Evolutionary conservation across 2,113 vertebrate genomes (phyloP).

Genomic region (Phasianus colchicus): DNA sequence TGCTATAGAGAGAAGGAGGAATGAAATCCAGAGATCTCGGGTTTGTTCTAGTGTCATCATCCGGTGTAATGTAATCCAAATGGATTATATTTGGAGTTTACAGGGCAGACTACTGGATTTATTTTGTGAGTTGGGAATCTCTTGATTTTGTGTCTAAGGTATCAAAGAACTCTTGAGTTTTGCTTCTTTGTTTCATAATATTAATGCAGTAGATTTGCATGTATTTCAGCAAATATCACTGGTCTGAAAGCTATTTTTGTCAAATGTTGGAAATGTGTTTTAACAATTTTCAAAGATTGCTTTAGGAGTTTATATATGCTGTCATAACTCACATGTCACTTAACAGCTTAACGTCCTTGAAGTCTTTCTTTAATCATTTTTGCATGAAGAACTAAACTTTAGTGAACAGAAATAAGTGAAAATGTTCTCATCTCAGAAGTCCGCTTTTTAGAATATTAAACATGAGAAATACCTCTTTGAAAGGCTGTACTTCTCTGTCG

Average conservation of each 20-base stretch:
- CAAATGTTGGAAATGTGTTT: constrained; percentile 54
- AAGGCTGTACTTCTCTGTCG: background rate
- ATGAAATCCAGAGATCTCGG: background rate
- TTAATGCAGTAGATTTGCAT: constrained; percentile 34
- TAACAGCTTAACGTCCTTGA: constrained; percentile 45
- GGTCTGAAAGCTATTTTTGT: constrained; percentile 63
- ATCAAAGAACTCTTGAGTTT: constrained; percentile 10
- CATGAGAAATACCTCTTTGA: background rate
- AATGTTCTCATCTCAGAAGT: constrained; percentile 29
- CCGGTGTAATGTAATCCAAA: rapidly evolving
- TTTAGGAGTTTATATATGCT: constrained; percentile 46
- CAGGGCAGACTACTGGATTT: background rate
- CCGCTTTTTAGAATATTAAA: background rate
- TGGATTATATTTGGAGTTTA: background rate
- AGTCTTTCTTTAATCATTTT: constrained; percentile 31
- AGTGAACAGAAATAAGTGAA: constrained; percentile 12
- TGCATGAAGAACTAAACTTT: constrained; percentile 2
- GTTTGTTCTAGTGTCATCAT: background rate
- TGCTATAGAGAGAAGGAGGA: background rate
- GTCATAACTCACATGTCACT: constrained; percentile 59
- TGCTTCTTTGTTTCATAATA: constrained; percentile 49
- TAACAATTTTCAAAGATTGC: constrained; percentile 53
- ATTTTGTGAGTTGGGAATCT: background rate
- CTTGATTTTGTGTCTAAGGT: background rate
- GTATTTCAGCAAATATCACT: constrained; percentile 50